A percentile compares a stretch with the other conserved stretches of the same genome.
phyloP scores from a whole-genome alignment of 2,888 invertebrate genomes.

The Scaptomyza polygonia region DNA sequence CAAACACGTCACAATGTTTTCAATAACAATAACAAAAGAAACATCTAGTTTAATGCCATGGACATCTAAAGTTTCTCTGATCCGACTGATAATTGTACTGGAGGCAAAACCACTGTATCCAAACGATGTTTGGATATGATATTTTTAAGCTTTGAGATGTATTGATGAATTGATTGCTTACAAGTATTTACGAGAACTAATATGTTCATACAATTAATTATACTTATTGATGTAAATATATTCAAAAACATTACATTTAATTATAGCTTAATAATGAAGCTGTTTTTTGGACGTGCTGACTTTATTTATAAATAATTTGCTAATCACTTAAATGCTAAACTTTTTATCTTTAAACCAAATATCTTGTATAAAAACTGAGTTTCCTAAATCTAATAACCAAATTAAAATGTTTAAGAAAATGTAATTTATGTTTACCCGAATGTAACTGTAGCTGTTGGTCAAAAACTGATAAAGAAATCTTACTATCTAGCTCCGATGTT shows the following conservation, averaged over 20 bases:
- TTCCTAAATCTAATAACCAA: neutral
- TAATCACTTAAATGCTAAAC: neutral
- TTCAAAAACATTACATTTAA: neutral
- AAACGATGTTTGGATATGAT: neutral
- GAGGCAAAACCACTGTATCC: slow-evolving; percentile 14
- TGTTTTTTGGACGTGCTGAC: neutral
- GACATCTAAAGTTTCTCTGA: slow-evolving; percentile 5
- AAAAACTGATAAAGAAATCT: neutral
- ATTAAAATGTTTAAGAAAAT: too few species aligned
- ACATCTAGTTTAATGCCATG: slow-evolving; percentile 4
- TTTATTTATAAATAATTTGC: neutral
- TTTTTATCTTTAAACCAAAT: too few species aligned
- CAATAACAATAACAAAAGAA: neutral
- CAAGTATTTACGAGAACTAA: neutral
- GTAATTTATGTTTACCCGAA: neutral
- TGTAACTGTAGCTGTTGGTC: neutral
- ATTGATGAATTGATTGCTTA: neutral
- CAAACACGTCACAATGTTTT: slow-evolving; percentile 1
- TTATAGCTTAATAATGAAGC: neutral
- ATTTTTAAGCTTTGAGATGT: slow-evolving; percentile 1
- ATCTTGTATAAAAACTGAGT: too few species aligned
- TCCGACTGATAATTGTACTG: slow-evolving; percentile 1
- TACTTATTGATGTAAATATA: slow-evolving; percentile 1
- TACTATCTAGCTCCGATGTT: too few species aligned
- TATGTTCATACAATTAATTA: slow-evolving; percentile 5